Evolutionary conservation across 2,888 invertebrate genomes (phyloP).

Genomic region (Ferdinandea cuprea): DNA sequence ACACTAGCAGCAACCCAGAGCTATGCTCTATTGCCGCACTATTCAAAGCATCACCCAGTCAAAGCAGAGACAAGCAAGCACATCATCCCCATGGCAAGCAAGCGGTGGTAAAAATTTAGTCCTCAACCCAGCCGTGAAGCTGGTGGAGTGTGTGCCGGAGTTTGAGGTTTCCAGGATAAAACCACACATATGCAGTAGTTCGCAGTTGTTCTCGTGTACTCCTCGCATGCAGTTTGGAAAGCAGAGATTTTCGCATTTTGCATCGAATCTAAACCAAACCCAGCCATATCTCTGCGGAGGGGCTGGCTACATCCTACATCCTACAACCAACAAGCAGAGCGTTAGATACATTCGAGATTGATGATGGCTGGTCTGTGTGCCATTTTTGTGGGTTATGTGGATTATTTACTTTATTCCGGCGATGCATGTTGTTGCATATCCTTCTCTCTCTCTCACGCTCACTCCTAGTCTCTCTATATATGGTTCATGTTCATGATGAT

Average conservation of each 20-base stretch:
- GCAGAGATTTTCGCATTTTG: slow-evolving; percentile 65
- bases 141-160: slow-evolving; percentile 28
- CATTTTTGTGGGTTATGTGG: slow-evolving; percentile 73
- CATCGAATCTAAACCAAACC: slow-evolving; percentile 20
- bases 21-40: slow-evolving; percentile 27
- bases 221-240: slow-evolving; percentile 33
- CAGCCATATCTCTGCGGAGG: not conserved
- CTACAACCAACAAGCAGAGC: too few species aligned
- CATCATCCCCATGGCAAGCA: slow-evolving; percentile 17
- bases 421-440: slow-evolving; percentile 68
- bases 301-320: slow-evolving; percentile 6
- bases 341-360: slow-evolving; percentile 53
- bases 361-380: slow-evolving; percentile 58
- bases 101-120: slow-evolving; percentile 64
- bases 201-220: not conserved
- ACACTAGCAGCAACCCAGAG: slow-evolving; percentile 32
- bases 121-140: slow-evolving; percentile 60
- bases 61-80: slow-evolving; percentile 21
- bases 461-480: slow-evolving; percentile 5
- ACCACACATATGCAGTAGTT: slow-evolving; percentile 71
- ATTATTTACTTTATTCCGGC: slow-evolving; percentile 70
- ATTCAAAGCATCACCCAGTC: slow-evolving; percentile 48
- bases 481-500: slow-evolving; percentile 58
- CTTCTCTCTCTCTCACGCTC: slow-evolving; percentile 15
- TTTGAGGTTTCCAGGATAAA: slow-evolving; percentile 65